phyloP scores from a whole-genome alignment of 1,140 invertebrate species.

The Tetramorium simillimum region DNA sequence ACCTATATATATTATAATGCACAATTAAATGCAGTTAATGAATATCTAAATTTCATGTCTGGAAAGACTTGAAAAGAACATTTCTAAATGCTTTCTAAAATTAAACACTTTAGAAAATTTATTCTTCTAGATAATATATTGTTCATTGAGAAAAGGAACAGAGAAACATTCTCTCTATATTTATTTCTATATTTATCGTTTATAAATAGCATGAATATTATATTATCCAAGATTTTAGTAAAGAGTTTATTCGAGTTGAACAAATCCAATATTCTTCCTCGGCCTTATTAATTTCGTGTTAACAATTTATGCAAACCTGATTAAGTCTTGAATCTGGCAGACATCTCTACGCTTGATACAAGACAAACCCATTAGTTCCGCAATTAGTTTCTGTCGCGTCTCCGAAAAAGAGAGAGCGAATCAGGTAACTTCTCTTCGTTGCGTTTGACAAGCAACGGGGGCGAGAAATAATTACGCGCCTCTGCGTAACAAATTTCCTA shows the following conservation, averaged over 20 bases:
- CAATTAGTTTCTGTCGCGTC: slow-evolving; percentile 10
- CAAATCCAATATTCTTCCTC: background rate
- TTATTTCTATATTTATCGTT: background rate
- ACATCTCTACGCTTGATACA: slow-evolving; percentile 1
- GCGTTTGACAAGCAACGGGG: background rate
- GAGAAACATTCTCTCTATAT: background rate
- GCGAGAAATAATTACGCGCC: background rate
- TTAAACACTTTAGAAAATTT: background rate
- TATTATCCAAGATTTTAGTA: background rate
- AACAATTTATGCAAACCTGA: slow-evolving; percentile 18
- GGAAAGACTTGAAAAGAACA: background rate
- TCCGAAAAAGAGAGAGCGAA: slow-evolving; percentile 30
- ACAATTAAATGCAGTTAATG: background rate
- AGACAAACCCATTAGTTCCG: slow-evolving; percentile 20
- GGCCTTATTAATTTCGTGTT: background rate
- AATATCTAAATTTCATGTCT: background rate
- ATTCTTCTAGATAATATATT: background rate
- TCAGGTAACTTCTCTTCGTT: background rate
- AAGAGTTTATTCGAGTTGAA: background rate
- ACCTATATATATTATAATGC: background rate
- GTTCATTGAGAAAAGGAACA: background rate
- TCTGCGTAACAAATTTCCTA: slow-evolving; percentile 5
- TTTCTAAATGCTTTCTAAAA: background rate
- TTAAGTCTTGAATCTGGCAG: slow-evolving; percentile 12
- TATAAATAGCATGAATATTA: background rate